Conservation (phyloP, 2,888 invertebrate species). For the Melolontha melolontha region DNA sequence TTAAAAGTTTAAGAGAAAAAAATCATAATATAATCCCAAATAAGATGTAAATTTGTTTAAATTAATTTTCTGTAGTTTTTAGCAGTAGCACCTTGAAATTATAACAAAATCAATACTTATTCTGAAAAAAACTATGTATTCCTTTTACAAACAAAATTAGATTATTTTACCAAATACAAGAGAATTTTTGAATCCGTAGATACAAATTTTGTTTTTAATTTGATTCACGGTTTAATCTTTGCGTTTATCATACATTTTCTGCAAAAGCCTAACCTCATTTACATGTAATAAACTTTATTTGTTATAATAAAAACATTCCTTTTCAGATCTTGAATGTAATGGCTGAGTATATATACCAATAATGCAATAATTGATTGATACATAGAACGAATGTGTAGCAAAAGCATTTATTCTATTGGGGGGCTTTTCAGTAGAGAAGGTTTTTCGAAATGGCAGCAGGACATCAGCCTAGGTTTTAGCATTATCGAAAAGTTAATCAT, state of each 20-base stretch:
- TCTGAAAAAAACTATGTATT: no score
- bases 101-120: no score
- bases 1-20: no score
- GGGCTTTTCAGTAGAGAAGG: slow-evolving; percentile 41
- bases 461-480: slow-evolving; percentile 45
- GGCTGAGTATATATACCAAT: background rate
- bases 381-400: slow-evolving; percentile 32
- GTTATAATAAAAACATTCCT: background rate
- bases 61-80: no score
- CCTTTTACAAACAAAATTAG: no score
- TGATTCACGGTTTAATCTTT: background rate
- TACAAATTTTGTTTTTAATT: background rate
- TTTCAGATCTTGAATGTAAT: slow-evolving; percentile 22
- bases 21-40: no score
- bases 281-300: no score
- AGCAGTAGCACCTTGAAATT: no score
- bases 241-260: background rate
- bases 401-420: slow-evolving; percentile 35
- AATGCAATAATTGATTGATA: background rate
- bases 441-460: slow-evolving; percentile 51
- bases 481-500: background rate
- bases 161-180: no score
- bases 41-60: no score
- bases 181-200: no score
- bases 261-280: no score